Conservation (phyloP, 2,797 vertebrate species). For the Phylloscopus collybita region DNA sequence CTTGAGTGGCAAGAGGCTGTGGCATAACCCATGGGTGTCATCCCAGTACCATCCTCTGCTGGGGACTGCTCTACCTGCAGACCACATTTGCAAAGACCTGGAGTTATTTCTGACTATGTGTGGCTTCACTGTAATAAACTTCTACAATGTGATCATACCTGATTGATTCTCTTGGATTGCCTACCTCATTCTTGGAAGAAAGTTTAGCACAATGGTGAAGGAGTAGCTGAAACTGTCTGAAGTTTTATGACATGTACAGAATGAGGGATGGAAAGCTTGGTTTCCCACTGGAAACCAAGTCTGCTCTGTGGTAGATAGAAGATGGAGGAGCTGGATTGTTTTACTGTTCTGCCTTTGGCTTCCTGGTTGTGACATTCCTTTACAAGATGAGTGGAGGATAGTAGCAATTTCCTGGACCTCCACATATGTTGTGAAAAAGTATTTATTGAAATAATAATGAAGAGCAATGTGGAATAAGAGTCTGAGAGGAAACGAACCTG, state of each 20-base stretch:
- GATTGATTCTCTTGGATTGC: background rate
- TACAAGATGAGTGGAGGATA: background rate
- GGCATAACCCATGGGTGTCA: background rate
- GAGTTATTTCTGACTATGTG: background rate
- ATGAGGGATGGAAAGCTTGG: background rate
- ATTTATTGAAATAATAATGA: background rate
- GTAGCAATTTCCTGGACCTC: background rate
- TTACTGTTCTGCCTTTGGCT: background rate
- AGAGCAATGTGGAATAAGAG: background rate
- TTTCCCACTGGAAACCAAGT: background rate
- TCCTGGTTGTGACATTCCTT: background rate
- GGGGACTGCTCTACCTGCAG: background rate
- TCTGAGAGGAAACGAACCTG: background rate
- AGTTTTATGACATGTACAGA: background rate
- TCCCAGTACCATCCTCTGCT: background rate
- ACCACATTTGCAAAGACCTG: background rate
- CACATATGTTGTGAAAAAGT: background rate
- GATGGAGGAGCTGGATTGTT: background rate
- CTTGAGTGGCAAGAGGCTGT: background rate
- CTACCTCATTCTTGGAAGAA: background rate
- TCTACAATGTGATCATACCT: background rate
- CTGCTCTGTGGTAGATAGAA: background rate
- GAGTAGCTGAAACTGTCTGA: background rate
- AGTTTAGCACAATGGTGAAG: background rate
- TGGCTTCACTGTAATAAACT: background rate